These are phyloP conservation scores for Octodonta nipae DNA, from an alignment of 2,888 invertebrate genomes.

Conservation along the genomic window DNA sequence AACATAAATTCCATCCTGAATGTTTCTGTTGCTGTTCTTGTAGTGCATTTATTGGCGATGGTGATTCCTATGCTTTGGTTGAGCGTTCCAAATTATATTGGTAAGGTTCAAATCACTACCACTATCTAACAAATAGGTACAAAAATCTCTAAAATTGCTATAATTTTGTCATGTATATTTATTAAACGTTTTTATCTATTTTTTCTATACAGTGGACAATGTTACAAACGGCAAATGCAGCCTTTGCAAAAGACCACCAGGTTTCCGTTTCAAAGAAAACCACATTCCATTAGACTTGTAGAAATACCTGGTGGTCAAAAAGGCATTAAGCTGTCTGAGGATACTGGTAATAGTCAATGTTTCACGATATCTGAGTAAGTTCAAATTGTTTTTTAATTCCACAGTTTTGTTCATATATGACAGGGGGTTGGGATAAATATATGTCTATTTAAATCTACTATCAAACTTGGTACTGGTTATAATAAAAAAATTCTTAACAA, in stretches of 20 bases:
- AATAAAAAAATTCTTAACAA: too few species aligned
- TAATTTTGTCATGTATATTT: background rate
- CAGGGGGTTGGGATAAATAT: too few species aligned
- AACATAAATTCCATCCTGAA: conserved; percentile 91
- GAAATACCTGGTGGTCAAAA: conserved; percentile 58
- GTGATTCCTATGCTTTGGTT: conserved; percentile 82
- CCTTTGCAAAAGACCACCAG: conserved; percentile 42
- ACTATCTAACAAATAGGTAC: too few species aligned
- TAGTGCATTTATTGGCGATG: conserved; percentile 75
- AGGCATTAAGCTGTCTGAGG: conserved; percentile 50
- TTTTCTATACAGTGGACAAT: conserved; percentile 47
- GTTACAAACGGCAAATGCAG: conserved; percentile 61
- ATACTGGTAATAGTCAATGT: conserved; percentile 43
- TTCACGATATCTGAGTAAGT: conserved; percentile 61
- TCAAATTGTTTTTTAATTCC: too few species aligned
- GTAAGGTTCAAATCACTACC: too few species aligned
- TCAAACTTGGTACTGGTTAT: too few species aligned
- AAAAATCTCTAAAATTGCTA: too few species aligned
- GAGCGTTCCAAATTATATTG: conserved; percentile 81
- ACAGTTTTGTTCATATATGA: too few species aligned
- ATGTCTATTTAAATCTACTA: too few species aligned
- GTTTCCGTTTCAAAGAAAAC: conserved; percentile 39
- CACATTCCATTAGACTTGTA: conserved; percentile 74
- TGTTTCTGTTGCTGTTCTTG: conserved; percentile 82
- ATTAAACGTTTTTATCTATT: background rate